Evolutionary conservation across 1,140 invertebrate genomes (phyloP).

Genomic region (Drosophila parvula): DNA sequence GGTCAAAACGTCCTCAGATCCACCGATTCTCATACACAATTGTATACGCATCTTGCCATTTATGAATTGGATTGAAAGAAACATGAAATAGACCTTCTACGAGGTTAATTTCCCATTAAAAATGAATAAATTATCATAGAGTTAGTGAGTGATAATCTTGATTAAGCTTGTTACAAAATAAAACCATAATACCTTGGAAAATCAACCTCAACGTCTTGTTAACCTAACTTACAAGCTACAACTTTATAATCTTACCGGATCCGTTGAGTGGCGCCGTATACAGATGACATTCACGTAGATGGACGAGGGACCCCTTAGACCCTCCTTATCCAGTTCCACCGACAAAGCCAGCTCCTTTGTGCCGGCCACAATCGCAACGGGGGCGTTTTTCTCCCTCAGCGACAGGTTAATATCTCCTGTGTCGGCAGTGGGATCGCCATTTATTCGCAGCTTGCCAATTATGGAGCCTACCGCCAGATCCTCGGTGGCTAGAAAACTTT

Average conservation of each 20-base stretch:
- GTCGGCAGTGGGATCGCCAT: conserved; percentile 89
- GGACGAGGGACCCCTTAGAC: conserved; percentile 91
- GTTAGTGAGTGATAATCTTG: background rate
- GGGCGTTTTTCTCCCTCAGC: conserved; percentile 91
- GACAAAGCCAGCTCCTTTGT: conserved; percentile 93
- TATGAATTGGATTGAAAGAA: conserved; percentile 22
- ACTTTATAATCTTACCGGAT: conserved; percentile 85
- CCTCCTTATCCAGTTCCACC: conserved; percentile 93
- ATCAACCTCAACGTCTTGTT: no score
- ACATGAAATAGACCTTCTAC: background rate
- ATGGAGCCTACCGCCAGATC: conserved; percentile 91
- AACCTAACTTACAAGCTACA: background rate
- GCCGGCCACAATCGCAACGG: conserved; percentile 89
- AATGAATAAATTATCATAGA: background rate
- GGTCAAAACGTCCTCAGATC: background rate
- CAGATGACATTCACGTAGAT: conserved; percentile 94
- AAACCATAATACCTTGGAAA: background rate
- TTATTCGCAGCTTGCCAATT: conserved; percentile 90
- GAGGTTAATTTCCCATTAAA: background rate
- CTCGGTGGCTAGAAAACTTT: conserved; percentile 95
- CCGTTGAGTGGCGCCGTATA: conserved; percentile 90
- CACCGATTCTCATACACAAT: background rate
- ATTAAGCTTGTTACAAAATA: no score
- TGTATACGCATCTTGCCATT: conserved; percentile 8
- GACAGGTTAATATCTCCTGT: conserved; percentile 91